Evolutionary conservation across 2,797 vertebrate genomes (phyloP), one percentile per base, ranked within the genome.

Genomic region (Myotis pilosus): DNA sequence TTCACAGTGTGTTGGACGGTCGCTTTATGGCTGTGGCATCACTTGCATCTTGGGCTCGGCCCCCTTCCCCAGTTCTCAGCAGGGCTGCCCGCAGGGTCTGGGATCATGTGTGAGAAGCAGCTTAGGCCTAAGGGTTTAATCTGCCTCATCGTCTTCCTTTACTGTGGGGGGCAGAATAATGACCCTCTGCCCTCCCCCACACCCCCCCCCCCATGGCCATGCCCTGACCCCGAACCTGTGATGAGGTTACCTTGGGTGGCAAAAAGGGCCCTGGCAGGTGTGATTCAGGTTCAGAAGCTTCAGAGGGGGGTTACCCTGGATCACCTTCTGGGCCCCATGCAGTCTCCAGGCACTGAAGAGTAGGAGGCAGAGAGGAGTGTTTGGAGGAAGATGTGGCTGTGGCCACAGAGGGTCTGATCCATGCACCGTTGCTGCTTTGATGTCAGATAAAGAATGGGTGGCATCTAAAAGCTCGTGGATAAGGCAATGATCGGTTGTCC

Each of bases 321-420:
- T 60, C 44, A 30, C 38, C 25, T 28, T 55, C 0, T 0, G 60
- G 72, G 16, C 23, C 66, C 13, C 0, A 1, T 5, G 6, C 33
- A 7, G 8, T 41, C 62, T 16, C 28, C 1, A 75, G 41, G 8
- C 2, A 3, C 38, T 19, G 44, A 17, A 3, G 6, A 11, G 23
- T 2, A 17, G 62, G 36, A 5, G 10, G 11, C 20, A 11, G 89
- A 23, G 20, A 20, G 72, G 15, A 3, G 7, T 4, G 11, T 3
- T 16, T 1, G 19, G 72, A 17, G 28, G 33, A 64, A n/a, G 62
- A 16, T 8, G 13, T 17, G 30, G 12, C 62, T 28, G 57, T 60
- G 57, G 57, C 12, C 2, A 60, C 57, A 28, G 55, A 57, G 57
- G 57, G 57, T 60, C 23, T 4, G 25, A 12, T 60, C 57, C 57